Evolutionary conservation across 2,113 vertebrate genomes (phyloP), one percentile per base, ranked within the genome.

Genomic region (Cyprinodon brontotheroides): DNA sequence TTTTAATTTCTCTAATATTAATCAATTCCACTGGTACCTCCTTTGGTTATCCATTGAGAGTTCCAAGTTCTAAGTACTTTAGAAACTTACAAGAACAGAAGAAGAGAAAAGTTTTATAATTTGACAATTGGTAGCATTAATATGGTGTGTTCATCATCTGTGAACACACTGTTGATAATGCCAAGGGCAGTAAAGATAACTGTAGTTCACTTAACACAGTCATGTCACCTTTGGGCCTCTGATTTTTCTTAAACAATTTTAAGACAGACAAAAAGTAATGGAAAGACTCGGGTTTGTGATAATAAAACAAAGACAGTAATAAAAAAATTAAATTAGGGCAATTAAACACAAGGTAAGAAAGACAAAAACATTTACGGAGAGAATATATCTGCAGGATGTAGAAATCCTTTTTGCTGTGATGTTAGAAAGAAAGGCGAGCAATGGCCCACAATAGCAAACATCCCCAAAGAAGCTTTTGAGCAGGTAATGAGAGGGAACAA

Each of bases 381-480:
- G 41, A 9, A 48, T 29, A 29, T 29, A 29, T 29, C 29, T 29
- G 29, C 1, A 29, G 29, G 29, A 63, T 10, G n/a, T n/a, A 48
- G 65, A 22, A 38, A 48, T 63, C 40, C 29, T 20, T 45, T 45
- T 53, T 4, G 4, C 4, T 7, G 15, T 38, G 50, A 64, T 62
- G 70, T 70, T 41, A 37, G 62, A 77, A 47, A 60, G 36, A 39
- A 40, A 53, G 77, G 4, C 11, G 29, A 14, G 9, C 14, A 68
- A 41, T 22, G 11, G 20, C 11, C 29, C 39, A 60, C n/a, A 43
- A 60, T 22, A 38, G 3, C 9, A 43, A 20, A 70, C 85, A 80
- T 76, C 86, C 90, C 90, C 92, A 91, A 89, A 87, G 93, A 67
- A 79, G 91, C 89, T 65, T 84, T 93, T 94, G 91, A 93, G 93